Evolutionary conservation across 2,888 invertebrate genomes (phyloP).

Genomic region (Patella ulyssiponensis): DNA sequence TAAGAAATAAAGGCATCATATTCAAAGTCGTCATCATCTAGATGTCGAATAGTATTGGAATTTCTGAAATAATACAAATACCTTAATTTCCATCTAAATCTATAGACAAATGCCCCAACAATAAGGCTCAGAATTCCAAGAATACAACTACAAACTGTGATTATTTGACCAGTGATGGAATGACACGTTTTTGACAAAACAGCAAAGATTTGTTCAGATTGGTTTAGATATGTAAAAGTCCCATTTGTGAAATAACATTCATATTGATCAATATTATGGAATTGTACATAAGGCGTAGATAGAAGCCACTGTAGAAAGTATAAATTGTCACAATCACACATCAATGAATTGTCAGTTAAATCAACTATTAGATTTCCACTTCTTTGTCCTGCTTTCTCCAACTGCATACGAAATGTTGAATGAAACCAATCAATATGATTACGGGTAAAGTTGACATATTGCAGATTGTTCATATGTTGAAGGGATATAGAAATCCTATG

Average conservation of each 20-base stretch:
- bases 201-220: too few relatives aligned
- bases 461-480: slow-evolving; percentile 14
- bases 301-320: slow-evolving; percentile 15
- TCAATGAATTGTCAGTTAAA: slow-evolving; percentile 9
- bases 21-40: slow-evolving; percentile 25
- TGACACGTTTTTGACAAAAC: too few relatives aligned
- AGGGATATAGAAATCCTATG: background rate
- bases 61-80: slow-evolving; percentile 16
- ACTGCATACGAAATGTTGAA: background rate
- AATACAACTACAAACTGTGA: slow-evolving; percentile 18
- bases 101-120: slow-evolving; percentile 10
- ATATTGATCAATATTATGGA: slow-evolving; percentile 4
- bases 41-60: background rate
- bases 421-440: slow-evolving; percentile 13
- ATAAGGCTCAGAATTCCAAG: slow-evolving; percentile 13
- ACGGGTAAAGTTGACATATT: slow-evolving; percentile 1
- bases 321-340: slow-evolving; percentile 17
- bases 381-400: slow-evolving; percentile 1
- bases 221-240: background rate
- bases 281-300: background rate
- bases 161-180: too few relatives aligned
- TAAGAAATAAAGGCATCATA: slow-evolving; percentile 42
- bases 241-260: background rate
- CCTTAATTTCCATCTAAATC: slow-evolving; percentile 21
- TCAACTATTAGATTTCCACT: background rate